Conservation (phyloP, 2,113 vertebrate genomes). For the Sialia sialis region DNA sequence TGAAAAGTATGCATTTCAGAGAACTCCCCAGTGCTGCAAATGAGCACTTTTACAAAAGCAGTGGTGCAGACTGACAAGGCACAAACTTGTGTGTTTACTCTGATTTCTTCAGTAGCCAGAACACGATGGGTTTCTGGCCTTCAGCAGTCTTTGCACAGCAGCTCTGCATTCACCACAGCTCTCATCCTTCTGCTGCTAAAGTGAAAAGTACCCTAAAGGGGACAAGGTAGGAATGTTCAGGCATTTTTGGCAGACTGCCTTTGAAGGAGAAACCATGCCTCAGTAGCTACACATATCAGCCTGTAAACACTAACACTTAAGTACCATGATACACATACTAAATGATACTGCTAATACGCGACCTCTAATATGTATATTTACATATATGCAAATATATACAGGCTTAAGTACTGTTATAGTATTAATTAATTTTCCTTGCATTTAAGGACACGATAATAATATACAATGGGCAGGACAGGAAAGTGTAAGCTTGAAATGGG, state of each 20-base stretch:
- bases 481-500: background rate
- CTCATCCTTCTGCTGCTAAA: background rate
- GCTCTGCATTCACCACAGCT: background rate
- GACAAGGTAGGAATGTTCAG: background rate
- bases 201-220: background rate
- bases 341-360: background rate
- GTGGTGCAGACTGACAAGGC: background rate
- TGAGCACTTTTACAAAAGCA: background rate
- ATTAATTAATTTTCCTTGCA: background rate
- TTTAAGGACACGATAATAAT: background rate
- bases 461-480: background rate
- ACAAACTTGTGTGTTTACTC: background rate
- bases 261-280: background rate
- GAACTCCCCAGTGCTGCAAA: background rate
- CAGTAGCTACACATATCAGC: background rate
- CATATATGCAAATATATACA: background rate
- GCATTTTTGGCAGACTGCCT: background rate
- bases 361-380: background rate
- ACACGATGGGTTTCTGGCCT: background rate
- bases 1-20: background rate
- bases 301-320: background rate
- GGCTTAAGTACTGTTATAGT: background rate
- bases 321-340: background rate
- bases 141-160: background rate
- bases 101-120: background rate